Base-by-base conservation (phyloP, 2,797 vertebrate genomes). In the Muscicapa comitata region DNA sequence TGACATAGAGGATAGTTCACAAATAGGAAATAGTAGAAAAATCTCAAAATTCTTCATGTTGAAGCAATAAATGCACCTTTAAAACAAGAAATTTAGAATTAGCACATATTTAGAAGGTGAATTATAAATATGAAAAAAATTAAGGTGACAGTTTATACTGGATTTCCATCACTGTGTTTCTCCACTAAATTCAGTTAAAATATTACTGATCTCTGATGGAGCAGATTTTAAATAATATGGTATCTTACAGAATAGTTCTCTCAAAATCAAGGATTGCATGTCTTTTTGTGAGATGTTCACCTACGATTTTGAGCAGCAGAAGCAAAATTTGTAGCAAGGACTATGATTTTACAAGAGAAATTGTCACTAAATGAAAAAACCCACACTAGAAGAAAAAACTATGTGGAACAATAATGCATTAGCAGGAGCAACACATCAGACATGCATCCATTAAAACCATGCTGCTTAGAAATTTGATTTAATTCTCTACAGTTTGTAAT, bases 381-480 rank as follows among this genome's bases (percentile, higher is more conserved):
- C 7, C 13, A 40, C 7, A 13, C 4, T 28, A 50, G 10, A 14
- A 31, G 48, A 82, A 54, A 84, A 82, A 61, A 67, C 70, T 80
- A 20, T 76, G 14, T 61, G 19, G 17, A 87, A 67, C 91, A 93
- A 93, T 37, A 33, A 71, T 67, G 3, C 47, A 74, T 90, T 90
- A 68, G 7, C 14, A 74, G 38, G 18, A 90, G 7, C 10, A 76
- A 96, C 94, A 93, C 63, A 92, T 63, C 8, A 65, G 20, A 65
- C 8, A 26, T 24, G 5, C 35, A 53, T 67, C 48, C 1, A 1
- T 63, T 47, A 86, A 82, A 76, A 8, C 21, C 29, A n/a, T 68
- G 53, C 76, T 81, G 35, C 42, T 90, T 79, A 55, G 51, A 93
- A 94, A 96, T 74, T 87, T 77, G 72, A 91, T 81, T 93, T 92